phyloP scores from a whole-genome alignment of 2,888 invertebrate genomes.

The Lobophora halterata region DNA sequence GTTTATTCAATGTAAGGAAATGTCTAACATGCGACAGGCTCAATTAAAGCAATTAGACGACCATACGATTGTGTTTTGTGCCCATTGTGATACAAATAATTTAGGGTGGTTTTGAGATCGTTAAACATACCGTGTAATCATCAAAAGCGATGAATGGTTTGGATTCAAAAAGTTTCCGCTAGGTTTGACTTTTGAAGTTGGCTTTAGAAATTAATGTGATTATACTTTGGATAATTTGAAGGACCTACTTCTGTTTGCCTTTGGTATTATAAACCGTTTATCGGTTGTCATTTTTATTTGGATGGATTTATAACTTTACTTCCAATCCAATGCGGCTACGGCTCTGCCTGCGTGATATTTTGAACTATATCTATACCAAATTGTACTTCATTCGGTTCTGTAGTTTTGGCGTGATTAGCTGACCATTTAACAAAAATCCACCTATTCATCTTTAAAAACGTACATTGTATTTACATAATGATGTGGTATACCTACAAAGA shows the following conservation, averaged over 20 bases:
- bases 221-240: background rate
- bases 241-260: background rate
- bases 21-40: slow-evolving; percentile 47
- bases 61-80: slow-evolving; percentile 41
- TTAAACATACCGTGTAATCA: slow-evolving; percentile 50
- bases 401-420: no score
- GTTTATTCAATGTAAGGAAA: slow-evolving; percentile 24
- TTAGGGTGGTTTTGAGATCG: slow-evolving; percentile 41
- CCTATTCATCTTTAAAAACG: no score
- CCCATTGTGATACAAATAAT: slow-evolving; percentile 45
- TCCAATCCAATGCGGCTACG: no score
- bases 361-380: no score
- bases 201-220: slow-evolving; percentile 22
- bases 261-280: no score
- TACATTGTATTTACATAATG: no score
- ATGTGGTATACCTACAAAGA: no score
- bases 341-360: no score
- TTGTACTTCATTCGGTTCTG: no score
- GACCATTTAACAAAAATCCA: no score
- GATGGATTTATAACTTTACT: no score
- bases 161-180: slow-evolving; percentile 45
- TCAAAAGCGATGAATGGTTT: slow-evolving; percentile 43
- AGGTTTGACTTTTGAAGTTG: slow-evolving; percentile 31
- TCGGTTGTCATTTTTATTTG: no score
- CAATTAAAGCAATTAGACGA: slow-evolving; percentile 56